A percentile compares a stretch with the other conserved stretches of the same genome.
Evolutionary conservation across 2,113 vertebrate genomes (phyloP).

Genomic region (Nipponia nippon): DNA sequence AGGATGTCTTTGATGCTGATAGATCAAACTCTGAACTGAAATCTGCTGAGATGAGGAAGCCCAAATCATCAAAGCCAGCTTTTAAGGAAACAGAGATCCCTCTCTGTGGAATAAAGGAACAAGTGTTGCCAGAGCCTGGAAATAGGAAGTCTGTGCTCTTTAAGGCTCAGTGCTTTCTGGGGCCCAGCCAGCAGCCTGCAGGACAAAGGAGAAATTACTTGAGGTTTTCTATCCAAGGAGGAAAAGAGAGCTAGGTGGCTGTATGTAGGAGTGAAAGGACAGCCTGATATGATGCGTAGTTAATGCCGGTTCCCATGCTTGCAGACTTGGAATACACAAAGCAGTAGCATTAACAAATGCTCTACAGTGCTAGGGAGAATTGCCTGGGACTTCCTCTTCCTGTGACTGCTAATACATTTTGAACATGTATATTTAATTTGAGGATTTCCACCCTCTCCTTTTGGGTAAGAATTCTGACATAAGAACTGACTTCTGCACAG

Average conservation of each 20-base stretch:
- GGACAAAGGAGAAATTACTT: not conserved
- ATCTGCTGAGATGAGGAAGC: slow-evolving; percentile 11
- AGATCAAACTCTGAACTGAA: slow-evolving; percentile 17
- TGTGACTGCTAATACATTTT: not conserved
- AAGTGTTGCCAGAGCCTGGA: not conserved
- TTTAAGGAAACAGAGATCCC: slow-evolving; percentile 12
- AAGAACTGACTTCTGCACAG: not conserved
- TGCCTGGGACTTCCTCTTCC: not conserved
- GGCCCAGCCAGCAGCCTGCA: not conserved
- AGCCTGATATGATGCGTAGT: not conserved
- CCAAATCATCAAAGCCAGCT: slow-evolving; percentile 45
- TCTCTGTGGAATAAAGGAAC: slow-evolving; percentile 4
- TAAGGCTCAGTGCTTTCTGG: not conserved
- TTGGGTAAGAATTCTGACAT: not conserved
- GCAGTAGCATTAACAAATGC: not conserved
- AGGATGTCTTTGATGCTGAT: slow-evolving; percentile 25
- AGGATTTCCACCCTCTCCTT: not conserved
- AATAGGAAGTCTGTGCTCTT: not conserved
- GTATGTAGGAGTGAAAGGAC: not conserved
- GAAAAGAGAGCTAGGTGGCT: not conserved
- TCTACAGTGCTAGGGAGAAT: not conserved
- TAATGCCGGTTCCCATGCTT: not conserved
- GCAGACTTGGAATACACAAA: not conserved
- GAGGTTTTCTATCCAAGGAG: not conserved
- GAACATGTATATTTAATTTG: not conserved